Base-by-base conservation (phyloP, 2,888 invertebrate species). In the Theristus sp. region DNA sequence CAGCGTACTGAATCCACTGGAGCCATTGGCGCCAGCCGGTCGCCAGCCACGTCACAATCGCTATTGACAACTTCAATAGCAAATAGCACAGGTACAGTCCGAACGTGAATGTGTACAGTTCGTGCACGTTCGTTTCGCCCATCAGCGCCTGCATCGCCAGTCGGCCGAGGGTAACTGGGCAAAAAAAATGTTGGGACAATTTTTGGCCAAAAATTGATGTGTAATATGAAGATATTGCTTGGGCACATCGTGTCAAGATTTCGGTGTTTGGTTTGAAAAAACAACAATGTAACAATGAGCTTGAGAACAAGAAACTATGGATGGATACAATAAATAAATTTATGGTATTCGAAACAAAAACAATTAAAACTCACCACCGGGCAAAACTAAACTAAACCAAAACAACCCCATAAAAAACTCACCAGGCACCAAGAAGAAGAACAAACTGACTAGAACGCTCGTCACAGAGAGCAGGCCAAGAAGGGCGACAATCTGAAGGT, bases 11-110 rank as follows among this genome's bases (percentile, higher is more conserved):
- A 2, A 27, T 22, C 27, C 54, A 10, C 10, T 54, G 10, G 10
- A 54, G 6, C 17, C 3, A 10, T 27, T 6, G 27, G 26, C 83
- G 81, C 60, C 88, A 83, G 0, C 93, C 94, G 69, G 87, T 86
- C 0, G 91, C 89, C 66, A 91, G 79, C 85, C 93, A 88, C 65
- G 86, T 85, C 58, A 84, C 82, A 26, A 89, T 82, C 53, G 93
- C 80, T 13, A 86, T 84, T 26, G 85, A 80, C 24, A 86, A 86
- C 46, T 91, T 83, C 0, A 88, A 84, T n/a, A 83, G 77, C 63
- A 93, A 81, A 93, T 94, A 94, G 76, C 91, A 91, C 24, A 90
- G 81, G 77, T 96, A 98, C 65, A 90, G 84, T 3, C 96, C 87
- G 73, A 87, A 87, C 0, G 93, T 90, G 0, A 90, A 88, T 0